Evolutionary conservation across 64 coral and sea anemone species (phyloP).

Genomic region (Pocillopora damicornis): DNA sequence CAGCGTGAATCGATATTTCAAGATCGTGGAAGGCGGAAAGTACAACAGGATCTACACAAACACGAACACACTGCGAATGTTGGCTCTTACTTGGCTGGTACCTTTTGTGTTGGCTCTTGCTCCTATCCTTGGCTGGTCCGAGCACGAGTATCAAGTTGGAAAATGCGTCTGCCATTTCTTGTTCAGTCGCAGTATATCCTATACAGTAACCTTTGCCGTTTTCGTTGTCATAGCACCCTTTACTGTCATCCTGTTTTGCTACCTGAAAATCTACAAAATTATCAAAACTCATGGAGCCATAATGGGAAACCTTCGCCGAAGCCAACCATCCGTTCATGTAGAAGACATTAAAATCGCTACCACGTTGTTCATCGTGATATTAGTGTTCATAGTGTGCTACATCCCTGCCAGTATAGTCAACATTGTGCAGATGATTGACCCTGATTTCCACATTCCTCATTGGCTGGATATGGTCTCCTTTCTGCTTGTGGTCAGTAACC

Average conservation of each 20-base stretch:
- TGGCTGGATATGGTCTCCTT: constrained; percentile 47
- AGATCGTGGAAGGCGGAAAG: constrained; percentile 33
- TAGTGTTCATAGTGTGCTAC: constrained; percentile 55
- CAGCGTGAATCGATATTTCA: constrained; percentile 58
- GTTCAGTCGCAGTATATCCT: constrained; percentile 46
- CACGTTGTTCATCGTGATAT: constrained; percentile 41
- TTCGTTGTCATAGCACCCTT: constrained; percentile 39
- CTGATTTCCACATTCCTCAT: constrained; percentile 22
- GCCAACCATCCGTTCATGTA: constrained; percentile 8
- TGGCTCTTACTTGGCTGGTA: constrained; percentile 38
- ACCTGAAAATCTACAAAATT: constrained; percentile 49
- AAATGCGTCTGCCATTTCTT: constrained; percentile 63
- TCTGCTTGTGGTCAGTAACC: constrained; percentile 43
- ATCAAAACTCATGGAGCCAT: constrained; percentile 47
- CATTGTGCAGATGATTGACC: constrained; percentile 32
- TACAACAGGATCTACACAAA: constrained; percentile 44
- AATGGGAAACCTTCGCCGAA: constrained; percentile 2
- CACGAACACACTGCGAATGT: neutral
- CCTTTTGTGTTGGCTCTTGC: constrained; percentile 52
- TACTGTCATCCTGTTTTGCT: constrained; percentile 30
- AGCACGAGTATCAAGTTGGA: constrained; percentile 47
- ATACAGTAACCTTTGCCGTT: constrained; percentile 38
- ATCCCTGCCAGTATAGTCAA: constrained; percentile 55
- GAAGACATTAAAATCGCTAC: constrained; percentile 59
- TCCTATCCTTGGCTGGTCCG: constrained; percentile 56